Conservation (phyloP, 2,888 invertebrate species). For the Heteromyza rotundicornis region DNA sequence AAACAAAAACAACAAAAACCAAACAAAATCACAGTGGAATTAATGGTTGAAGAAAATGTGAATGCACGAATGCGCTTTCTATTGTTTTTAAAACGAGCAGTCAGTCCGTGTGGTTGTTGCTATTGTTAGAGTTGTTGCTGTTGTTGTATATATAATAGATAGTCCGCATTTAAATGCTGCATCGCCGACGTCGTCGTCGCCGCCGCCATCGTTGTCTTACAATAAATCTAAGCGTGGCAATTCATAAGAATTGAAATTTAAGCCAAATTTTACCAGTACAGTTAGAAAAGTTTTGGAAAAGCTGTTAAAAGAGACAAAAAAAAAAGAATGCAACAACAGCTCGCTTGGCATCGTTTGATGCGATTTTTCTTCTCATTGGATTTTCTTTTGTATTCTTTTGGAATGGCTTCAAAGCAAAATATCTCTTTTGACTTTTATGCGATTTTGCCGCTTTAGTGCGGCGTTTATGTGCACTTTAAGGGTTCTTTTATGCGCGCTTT, state of each 20-base stretch:
- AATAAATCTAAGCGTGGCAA: slow-evolving; percentile 8
- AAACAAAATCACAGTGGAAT: slow-evolving; percentile 6
- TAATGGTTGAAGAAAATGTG: too few species aligned
- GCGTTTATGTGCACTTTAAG: too few species aligned
- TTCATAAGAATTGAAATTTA: slow-evolving; percentile 8
- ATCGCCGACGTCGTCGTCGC: neutral
- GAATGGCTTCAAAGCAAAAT: neutral
- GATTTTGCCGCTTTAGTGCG: neutral
- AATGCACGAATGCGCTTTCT: slow-evolving; percentile 8
- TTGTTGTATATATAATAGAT: too few species aligned
- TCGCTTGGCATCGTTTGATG: too few species aligned
- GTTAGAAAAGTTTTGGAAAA: too few species aligned
- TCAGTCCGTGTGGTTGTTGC: too few species aligned
- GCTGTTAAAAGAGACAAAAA: neutral
- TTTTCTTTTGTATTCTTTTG: neutral
- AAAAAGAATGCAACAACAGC: neutral
- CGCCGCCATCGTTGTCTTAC: neutral
- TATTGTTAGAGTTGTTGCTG: too few species aligned
- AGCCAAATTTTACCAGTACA: slow-evolving; percentile 1
- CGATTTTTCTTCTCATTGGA: neutral
- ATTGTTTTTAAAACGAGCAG: neutral
- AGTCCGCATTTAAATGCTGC: too few species aligned
- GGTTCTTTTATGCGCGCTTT: too few species aligned
- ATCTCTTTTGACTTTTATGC: neutral
- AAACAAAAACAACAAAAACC: slow-evolving; percentile 11